These are phyloP conservation scores for Caenorhabditis afra DNA, from an alignment of 2,888 invertebrate genomes.

Conservation along the genomic window DNA sequence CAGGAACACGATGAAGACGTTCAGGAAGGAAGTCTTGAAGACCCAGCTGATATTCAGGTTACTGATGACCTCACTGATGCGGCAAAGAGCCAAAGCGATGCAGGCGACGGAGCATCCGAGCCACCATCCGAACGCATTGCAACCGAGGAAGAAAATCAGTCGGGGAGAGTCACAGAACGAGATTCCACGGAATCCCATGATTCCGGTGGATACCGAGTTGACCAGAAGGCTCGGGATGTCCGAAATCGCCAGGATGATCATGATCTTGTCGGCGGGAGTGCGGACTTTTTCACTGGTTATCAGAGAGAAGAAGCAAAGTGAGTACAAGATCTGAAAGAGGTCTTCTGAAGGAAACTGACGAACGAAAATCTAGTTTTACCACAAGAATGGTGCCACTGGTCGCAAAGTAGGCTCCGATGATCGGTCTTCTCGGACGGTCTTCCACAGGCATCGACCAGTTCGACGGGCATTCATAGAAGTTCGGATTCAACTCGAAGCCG, in stretches of 20 bases:
- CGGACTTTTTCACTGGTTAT: slow-evolving; percentile 1
- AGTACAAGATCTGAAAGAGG: neutral
- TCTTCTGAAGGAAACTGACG: neutral
- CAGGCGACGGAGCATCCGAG: slow-evolving; percentile 30
- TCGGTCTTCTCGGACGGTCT: neutral
- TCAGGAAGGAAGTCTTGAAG: too few relatives aligned
- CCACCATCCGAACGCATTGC: slow-evolving; percentile 40
- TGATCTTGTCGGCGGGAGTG: slow-evolving; percentile 21
- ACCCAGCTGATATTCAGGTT: slow-evolving; percentile 3
- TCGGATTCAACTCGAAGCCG: slow-evolving; percentile 4
- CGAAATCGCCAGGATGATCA: slow-evolving; percentile 28
- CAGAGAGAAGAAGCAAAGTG: neutral
- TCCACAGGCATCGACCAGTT: neutral
- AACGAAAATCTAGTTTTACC: slow-evolving; percentile 3
- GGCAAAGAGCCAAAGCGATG: slow-evolving; percentile 31
- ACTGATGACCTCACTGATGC: slow-evolving; percentile 25
- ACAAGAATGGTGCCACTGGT: neutral
- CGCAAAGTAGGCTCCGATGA: slow-evolving; percentile 5
- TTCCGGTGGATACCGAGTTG: slow-evolving; percentile 45
- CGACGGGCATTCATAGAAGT: slow-evolving; percentile 5
- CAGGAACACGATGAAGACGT: neutral
- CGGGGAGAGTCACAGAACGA: slow-evolving; percentile 42
- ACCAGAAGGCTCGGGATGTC: slow-evolving; percentile 32
- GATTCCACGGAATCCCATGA: slow-evolving; percentile 17
- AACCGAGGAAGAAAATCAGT: slow-evolving; percentile 31